Conservation (phyloP, 2,113 vertebrate species). For the Alouatta palliata region DNA sequence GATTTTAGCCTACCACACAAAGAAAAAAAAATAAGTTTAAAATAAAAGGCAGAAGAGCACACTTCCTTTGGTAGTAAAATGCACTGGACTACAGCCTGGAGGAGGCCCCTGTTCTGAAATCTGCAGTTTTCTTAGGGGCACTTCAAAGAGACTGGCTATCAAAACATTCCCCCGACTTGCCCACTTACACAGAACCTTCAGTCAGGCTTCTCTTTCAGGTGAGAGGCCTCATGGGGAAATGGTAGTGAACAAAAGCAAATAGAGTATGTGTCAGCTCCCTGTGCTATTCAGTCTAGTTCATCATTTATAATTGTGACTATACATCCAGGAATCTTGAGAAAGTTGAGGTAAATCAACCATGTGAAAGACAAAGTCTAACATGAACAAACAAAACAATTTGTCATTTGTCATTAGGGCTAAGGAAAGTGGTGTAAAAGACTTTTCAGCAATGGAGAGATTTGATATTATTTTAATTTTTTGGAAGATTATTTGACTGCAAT, state of each 20-base stretch:
- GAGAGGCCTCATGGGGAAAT: neutral
- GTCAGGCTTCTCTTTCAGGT: neutral
- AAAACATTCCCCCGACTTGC: conserved; percentile 46
- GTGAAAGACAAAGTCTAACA: neutral
- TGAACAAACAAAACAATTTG: neutral
- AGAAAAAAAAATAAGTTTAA: neutral
- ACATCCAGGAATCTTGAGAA: neutral
- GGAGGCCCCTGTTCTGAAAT: neutral
- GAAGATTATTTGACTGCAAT: neutral
- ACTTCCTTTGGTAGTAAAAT: neutral
- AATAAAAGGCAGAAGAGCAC: neutral
- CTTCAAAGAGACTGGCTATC: conserved; percentile 35
- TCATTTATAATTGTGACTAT: neutral
- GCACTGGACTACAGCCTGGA: neutral
- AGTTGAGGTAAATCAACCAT: neutral
- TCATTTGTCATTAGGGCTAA: neutral
- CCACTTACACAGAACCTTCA: neutral
- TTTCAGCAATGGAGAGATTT: neutral
- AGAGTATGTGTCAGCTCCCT: neutral
- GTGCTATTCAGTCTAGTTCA: neutral
- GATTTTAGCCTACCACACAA: neutral
- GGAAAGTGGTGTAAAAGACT: neutral
- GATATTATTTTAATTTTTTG: neutral
- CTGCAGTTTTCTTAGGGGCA: conserved; percentile 24
- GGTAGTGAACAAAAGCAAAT: neutral